Base-by-base conservation (phyloP, 2,113 vertebrate species). In the Silurus meridionalis region DNA sequence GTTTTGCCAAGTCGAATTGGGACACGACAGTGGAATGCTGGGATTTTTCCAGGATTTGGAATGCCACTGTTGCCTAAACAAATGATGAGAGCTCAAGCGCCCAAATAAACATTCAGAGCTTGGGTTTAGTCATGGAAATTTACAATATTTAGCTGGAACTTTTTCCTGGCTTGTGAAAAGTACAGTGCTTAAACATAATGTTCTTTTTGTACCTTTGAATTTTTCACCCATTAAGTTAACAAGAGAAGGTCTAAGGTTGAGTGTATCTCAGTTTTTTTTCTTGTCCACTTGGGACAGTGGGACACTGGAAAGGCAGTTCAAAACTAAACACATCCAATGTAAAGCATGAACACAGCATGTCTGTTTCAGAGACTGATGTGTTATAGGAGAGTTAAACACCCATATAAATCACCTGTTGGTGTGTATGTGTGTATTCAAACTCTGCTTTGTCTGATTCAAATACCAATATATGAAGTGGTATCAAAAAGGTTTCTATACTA, bases 101-200 rank as follows among this genome's bases (percentile, higher is more conserved):
- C 57, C 58, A 78, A 69, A 78, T 71, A 89, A 81, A 84, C 77
- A 87, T 50, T 71, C 46, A 14, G 50, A 55, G 57, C 28, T 58
- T 21, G 28, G 17, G 25, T 66, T 82, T 69, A n/a, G 57, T 87
- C 84, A 63, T 86, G 89, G 87, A 85, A 89, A 89, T 83, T 37
- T 25, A 21, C 64, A 4, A 21, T 28, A 9, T 46, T 48, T 10
- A 11, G 60, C 78, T 64, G 64, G 64, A 72, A 53, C 82, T 66
- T 67, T 87, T 53, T 8, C 14, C n/a, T 82, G 67, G 83, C 82
- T 15, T 74, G 25, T 25, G 48, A 55, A 52, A 64, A 53, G 13
- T 55, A 25, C 82, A 58, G 19, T 80, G 28, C 67, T 87, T 69
- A 53, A 55, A 53, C 6, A 15, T 46, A 48, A 13, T 19, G n/a